phyloP scores from a whole-genome alignment of 2,888 invertebrate species.

The Polydrusus tereticollis region DNA sequence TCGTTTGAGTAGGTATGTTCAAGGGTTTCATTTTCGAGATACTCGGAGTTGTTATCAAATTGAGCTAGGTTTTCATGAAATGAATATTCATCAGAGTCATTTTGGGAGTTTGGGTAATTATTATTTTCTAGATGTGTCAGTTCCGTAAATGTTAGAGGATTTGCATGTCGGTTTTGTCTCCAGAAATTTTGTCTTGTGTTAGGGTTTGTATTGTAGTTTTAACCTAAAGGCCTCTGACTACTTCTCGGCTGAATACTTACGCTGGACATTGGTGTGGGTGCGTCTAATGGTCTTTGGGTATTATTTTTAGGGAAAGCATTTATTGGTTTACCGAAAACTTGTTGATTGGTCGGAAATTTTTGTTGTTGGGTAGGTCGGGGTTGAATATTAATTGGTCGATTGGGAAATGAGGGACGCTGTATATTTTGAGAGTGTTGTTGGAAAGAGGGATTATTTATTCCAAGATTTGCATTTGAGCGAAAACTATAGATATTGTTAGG shows the following conservation, averaged over 20 bases:
- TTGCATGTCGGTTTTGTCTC: neutral
- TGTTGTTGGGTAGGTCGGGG: conserved; percentile 4
- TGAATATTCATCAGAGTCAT: neutral
- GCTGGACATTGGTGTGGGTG: neutral
- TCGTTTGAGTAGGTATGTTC: neutral
- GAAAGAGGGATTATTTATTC: neutral
- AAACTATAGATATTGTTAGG: neutral
- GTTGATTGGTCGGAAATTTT: conserved; percentile 12
- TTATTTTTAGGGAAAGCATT: conserved; percentile 27
- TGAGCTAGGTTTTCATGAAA: neutral
- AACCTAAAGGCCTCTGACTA: neutral
- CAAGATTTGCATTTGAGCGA: neutral
- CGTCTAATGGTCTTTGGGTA: conserved; percentile 6
- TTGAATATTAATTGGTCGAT: conserved; percentile 45
- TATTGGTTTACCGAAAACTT: conserved; percentile 25
- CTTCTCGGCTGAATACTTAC: conserved; percentile 3
- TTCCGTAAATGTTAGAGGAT: neutral
- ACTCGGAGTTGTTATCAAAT: neutral
- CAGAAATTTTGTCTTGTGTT: neutral
- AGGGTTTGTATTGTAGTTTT: neutral
- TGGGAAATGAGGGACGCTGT: conserved; percentile 2
- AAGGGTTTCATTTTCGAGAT: neutral
- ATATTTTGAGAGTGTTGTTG: neutral
- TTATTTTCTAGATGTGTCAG: neutral
- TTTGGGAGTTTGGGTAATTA: neutral